A percentile compares a stretch with the other conserved stretches of the same genome.
Conservation (phyloP, 2,888 invertebrate genomes). For the Diadegma fenestrale region DNA sequence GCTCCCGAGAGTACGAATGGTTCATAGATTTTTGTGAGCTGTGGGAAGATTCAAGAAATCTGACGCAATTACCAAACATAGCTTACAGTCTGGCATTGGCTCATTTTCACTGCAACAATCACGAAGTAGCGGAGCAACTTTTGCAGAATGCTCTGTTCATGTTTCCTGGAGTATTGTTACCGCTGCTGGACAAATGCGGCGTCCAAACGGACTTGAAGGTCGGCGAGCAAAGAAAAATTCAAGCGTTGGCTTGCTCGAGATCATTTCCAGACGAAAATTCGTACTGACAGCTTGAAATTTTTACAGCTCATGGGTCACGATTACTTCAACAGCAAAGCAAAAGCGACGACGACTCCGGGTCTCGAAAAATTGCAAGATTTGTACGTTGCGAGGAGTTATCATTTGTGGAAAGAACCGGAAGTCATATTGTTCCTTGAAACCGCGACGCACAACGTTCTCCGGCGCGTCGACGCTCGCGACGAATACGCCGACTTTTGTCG, state of each 20-base stretch:
- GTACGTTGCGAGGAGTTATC: conserved; percentile 90
- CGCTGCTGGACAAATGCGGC: conserved; percentile 91
- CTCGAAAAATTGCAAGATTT: conserved; percentile 90
- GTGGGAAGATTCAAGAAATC: conserved; percentile 88
- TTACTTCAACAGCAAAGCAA: conserved; percentile 86
- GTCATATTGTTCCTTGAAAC: conserved; percentile 91
- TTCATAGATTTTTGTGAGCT: conserved; percentile 87
- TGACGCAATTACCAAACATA: conserved; percentile 94
- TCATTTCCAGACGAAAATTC: background rate
- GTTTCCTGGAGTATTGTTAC: conserved; percentile 92
- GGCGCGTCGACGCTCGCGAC: conserved; percentile 88
- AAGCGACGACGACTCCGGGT: conserved; percentile 85
- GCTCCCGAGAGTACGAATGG: conserved; percentile 91
- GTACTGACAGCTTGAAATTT: conserved; percentile 18
- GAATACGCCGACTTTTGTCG: conserved; percentile 87
- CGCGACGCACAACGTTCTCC: conserved; percentile 89
- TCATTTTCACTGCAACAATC: conserved; percentile 87
- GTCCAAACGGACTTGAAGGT: conserved; percentile 89
- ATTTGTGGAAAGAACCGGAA: conserved; percentile 92
- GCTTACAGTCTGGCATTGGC: conserved; percentile 93
- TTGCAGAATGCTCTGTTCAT: conserved; percentile 92
- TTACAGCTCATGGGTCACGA: conserved; percentile 77
- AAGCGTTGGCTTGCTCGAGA: background rate
- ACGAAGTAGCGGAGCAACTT: conserved; percentile 86
- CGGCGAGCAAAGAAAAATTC: conserved; percentile 33